Percentiles rank a stretch among this genome's conserved stretches.
Evolutionary conservation across 2,797 vertebrate species (phyloP).

Genomic region (Phaenicophaeus curvirostris): DNA sequence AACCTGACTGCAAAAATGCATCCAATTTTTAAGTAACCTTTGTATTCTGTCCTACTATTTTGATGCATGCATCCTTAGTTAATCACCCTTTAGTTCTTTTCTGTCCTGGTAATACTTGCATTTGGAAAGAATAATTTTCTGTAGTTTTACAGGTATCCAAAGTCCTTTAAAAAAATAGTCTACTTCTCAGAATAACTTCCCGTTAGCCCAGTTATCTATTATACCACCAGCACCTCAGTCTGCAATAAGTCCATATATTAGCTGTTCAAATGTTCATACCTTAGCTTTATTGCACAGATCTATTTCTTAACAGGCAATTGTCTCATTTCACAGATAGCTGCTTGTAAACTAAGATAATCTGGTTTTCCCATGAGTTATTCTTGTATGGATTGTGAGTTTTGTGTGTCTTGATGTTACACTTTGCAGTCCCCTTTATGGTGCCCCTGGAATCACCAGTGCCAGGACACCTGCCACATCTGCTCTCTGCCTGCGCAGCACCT

Average conservation of each 20-base stretch:
- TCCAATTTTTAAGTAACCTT: not conserved
- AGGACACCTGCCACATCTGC: not conserved
- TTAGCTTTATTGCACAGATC: conserved; percentile 27
- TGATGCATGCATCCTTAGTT: not conserved
- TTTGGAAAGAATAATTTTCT: not conserved
- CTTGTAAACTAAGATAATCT: conserved; percentile 30
- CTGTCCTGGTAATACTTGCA: not conserved
- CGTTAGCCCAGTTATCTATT: not conserved
- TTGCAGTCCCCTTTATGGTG: not conserved
- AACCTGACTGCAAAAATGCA: not conserved
- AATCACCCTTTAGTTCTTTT: not conserved
- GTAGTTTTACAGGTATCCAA: not conserved
- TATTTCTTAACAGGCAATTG: conserved; percentile 34
- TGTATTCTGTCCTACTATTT: not conserved
- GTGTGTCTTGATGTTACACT: not conserved
- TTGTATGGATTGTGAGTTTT: not conserved
- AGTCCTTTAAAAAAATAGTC: not conserved
- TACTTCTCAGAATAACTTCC: not conserved
- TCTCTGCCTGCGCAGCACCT: not conserved
- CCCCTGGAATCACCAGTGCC: not conserved
- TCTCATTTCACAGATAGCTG: conserved; percentile 37
- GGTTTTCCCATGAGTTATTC: not conserved
- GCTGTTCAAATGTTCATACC: not conserved
- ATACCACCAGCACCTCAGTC: not conserved
- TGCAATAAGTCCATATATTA: conserved; percentile 27